Conservation (phyloP, 2,888 invertebrate genomes). For the Apotomis capreana region DNA sequence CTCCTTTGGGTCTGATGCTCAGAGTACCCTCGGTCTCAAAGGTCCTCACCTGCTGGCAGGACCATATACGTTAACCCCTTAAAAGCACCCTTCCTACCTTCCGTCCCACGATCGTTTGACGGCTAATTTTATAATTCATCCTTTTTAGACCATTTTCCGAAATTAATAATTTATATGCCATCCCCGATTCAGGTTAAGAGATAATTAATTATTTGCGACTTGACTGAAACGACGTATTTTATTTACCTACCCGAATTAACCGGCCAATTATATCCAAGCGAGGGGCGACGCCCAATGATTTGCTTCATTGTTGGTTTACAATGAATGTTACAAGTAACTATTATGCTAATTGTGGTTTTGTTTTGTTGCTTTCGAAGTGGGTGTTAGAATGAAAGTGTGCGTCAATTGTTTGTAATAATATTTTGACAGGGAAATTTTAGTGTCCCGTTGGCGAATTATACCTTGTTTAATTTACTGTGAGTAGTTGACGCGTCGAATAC, state of each 20-base stretch:
- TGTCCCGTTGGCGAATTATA: constrained; percentile 72
- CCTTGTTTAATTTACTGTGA: neutral
- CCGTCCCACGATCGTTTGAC: constrained; percentile 72
- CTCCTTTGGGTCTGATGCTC: neutral
- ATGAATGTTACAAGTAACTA: constrained; percentile 64
- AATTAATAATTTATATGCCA: constrained; percentile 75
- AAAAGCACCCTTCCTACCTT: constrained; percentile 65
- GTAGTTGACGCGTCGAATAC: neutral
- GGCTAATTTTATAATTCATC: constrained; percentile 79
- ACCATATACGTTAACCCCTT: constrained; percentile 62
- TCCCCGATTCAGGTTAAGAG: constrained; percentile 67
- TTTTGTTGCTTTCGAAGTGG: constrained; percentile 72
- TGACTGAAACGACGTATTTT: constrained; percentile 30
- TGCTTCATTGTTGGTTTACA: constrained; percentile 45
- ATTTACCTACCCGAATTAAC: constrained; percentile 25
- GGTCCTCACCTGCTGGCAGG: constrained; percentile 51
- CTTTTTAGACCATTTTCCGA: constrained; percentile 78
- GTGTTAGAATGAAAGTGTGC: constrained; percentile 61
- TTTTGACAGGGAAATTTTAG: constrained; percentile 80
- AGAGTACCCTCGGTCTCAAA: constrained; percentile 37
- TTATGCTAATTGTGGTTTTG: constrained; percentile 84
- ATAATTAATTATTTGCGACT: constrained; percentile 62
- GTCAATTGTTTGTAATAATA: constrained; percentile 81
- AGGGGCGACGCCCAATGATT: constrained; percentile 47
- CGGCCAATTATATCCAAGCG: constrained; percentile 26